Evolutionary conservation across 1,140 invertebrate genomes (phyloP), one percentile per base, ranked within the genome.

Genomic region (Brachionus rubens): DNA sequence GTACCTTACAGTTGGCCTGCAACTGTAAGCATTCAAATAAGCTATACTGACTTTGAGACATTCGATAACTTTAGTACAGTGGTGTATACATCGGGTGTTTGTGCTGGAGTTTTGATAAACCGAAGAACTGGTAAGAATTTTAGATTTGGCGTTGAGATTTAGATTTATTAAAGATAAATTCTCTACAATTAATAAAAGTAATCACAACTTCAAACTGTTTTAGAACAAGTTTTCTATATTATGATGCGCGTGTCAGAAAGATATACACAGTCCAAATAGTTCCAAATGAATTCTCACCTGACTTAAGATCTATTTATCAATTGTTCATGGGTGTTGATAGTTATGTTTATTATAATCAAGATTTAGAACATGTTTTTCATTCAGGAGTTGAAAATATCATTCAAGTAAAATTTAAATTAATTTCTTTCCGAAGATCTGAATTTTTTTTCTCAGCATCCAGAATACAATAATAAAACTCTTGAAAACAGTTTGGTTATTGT

Each of bases 401-500:
- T 12, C 40, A 19, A 54, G 68, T 72, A n/a, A 72, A 19, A n/a
- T 59, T 19, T 14, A 46, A 3, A 7, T 46, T 3, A 14, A 14
- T 46, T 7, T 14, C 14, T 43, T 26, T 46, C 14, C 26, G n/a
- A n/a, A n/a, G n/a, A 46, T 16, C 14, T 46, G n/a, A 14, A 14
- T 46, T 7, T 14, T 46, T 43, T 26, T 46, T 28, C 26, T 2
- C 4, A 72, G 68, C 68, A 72, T 72, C 21, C 24, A 19, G 12
- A 72, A 19, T 72, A 16, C 24, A 54, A 72, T 21, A n/a, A 36
- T 21, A 54, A 21, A 21, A 72, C 68, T 26, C 14, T 72, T 2
- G 46, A 72, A 54, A 72, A 72, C 41, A 46, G 50, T 21, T 33
- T 72, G 12, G 68, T 46, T 40, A 72, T 72, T 24, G 9, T 72